These are phyloP conservation scores for Phylloscopus trochiloides DNA, from an alignment of 2,113 vertebrate species.

Conservation along the genomic window DNA sequence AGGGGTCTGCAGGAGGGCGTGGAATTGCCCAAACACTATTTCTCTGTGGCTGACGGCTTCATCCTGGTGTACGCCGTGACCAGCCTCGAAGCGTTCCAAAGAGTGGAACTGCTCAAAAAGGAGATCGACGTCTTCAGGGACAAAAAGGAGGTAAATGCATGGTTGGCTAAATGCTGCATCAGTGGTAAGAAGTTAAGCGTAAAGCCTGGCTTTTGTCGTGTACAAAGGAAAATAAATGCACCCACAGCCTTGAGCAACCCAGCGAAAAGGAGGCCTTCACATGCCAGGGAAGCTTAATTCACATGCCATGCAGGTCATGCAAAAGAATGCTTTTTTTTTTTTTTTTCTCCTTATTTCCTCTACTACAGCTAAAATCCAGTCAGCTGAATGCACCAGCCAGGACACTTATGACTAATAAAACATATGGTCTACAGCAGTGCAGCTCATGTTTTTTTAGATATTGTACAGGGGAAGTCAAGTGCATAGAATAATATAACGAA, in stretches of 20 bases:
- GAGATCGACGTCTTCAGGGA: slow-evolving; percentile 91
- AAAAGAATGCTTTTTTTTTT: neutral
- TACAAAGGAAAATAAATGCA: neutral
- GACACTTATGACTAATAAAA: slow-evolving; percentile 29
- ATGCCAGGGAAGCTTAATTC: neutral
- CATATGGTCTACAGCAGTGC: slow-evolving; percentile 26
- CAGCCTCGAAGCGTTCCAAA: slow-evolving; percentile 88
- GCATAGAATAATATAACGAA: neutral
- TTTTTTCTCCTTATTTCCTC: neutral
- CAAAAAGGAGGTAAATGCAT: slow-evolving; percentile 86
- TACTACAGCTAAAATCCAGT: neutral
- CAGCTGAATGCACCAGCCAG: neutral
- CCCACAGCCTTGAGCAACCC: neutral
- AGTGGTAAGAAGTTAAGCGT: neutral
- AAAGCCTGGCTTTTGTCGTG: neutral
- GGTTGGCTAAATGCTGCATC: neutral
- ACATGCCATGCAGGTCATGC: neutral
- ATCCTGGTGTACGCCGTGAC: slow-evolving; percentile 90
- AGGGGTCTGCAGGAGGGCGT: slow-evolving; percentile 83
- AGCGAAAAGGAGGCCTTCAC: neutral
- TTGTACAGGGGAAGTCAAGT: slow-evolving; percentile 36
- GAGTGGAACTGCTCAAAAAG: slow-evolving; percentile 88
- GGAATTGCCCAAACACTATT: slow-evolving; percentile 91
- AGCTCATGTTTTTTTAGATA: slow-evolving; percentile 10
- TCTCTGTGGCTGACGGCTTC: slow-evolving; percentile 88